A percentile compares a stretch with the other conserved stretches of the same genome.
phyloP scores from a whole-genome alignment of 1,140 invertebrate species.

The Micrasema minimum region DNA sequence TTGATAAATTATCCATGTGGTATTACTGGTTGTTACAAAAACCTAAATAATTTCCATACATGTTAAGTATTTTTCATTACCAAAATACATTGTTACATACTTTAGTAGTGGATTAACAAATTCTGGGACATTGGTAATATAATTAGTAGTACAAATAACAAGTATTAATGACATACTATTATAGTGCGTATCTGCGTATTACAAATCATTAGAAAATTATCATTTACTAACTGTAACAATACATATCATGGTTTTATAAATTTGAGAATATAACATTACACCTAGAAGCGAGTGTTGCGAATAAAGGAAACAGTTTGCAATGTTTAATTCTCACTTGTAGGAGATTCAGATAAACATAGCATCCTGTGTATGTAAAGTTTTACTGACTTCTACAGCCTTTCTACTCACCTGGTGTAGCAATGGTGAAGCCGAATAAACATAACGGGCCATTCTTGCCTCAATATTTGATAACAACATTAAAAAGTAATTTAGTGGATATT shows the following conservation, averaged over 20 bases:
- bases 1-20: background rate
- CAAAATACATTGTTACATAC: conserved; percentile 27
- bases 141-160: conserved; percentile 24
- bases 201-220: conserved; percentile 25
- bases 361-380: conserved; percentile 11
- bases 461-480: conserved; percentile 10
- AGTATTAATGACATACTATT: conserved; percentile 1
- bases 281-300: conserved; percentile 27
- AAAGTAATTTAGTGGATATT: conserved; percentile 20
- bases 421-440: background rate
- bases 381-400: conserved; percentile 1
- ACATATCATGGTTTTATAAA: conserved; percentile 19
- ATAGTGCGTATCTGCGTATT: conserved; percentile 3
- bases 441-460: background rate
- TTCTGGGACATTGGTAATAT: conserved; percentile 7
- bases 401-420: background rate
- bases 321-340: background rate
- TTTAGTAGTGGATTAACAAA: conserved; percentile 23
- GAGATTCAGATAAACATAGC: conserved; percentile 19
- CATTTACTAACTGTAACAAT: conserved; percentile 13
- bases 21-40: conserved; percentile 17
- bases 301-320: conserved; percentile 12
- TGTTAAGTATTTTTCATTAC: conserved; percentile 12
- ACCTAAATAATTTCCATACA: conserved; percentile 14
- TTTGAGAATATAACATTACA: conserved; percentile 23